phyloP scores from a whole-genome alignment of 2,113 vertebrate species.

The Crotalus helleri region DNA sequence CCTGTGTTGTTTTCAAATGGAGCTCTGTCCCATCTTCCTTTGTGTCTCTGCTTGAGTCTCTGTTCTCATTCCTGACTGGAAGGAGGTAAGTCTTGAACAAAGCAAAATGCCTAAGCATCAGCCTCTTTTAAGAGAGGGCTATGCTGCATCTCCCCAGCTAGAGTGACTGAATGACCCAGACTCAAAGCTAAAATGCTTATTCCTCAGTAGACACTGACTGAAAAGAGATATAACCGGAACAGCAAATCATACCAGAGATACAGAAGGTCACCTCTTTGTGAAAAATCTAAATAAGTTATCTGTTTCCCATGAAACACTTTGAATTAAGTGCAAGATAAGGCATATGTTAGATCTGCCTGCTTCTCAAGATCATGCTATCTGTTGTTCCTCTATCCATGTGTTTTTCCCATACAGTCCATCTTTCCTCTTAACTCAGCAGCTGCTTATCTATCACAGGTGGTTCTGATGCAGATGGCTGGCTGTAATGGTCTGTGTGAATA shows the following conservation, averaged over 20 bases:
- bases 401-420: background rate
- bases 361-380: background rate
- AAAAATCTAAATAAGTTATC: background rate
- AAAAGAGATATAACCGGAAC: background rate
- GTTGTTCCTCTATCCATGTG: background rate
- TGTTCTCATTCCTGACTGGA: background rate
- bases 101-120: background rate
- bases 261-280: background rate
- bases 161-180: background rate
- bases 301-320: background rate
- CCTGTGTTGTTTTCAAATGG: background rate
- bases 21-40: background rate
- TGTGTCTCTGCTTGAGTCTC: background rate
- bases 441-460: background rate
- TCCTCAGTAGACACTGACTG: background rate
- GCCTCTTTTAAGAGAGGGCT: background rate
- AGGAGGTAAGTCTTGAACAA: background rate
- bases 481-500: background rate
- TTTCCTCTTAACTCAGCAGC: background rate
- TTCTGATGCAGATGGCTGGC: background rate
- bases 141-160: background rate
- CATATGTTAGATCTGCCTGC: background rate
- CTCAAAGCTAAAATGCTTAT: background rate
- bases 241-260: background rate
- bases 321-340: background rate